Percentiles rank a stretch among this genome's conserved stretches.
phyloP scores from a whole-genome alignment of 2,113 vertebrate genomes.

The Okapia johnstoni region DNA sequence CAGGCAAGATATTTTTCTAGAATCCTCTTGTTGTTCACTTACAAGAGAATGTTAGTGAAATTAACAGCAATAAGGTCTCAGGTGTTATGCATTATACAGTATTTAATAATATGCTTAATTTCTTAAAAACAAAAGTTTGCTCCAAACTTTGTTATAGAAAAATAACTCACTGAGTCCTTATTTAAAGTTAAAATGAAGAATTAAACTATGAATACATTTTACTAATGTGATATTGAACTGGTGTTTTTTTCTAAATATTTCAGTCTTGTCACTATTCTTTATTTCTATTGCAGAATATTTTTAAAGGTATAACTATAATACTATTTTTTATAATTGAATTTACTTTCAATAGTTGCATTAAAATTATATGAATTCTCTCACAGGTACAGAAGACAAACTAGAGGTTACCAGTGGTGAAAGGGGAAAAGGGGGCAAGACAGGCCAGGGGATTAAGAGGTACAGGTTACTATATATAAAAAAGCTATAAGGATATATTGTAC shows the following conservation, averaged over 20 bases:
- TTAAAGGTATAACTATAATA: not conserved
- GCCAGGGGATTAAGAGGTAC: not conserved
- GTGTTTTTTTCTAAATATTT: not conserved
- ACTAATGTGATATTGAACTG: not conserved
- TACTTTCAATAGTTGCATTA: not conserved
- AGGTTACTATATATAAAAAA: not conserved
- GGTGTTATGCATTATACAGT: not conserved
- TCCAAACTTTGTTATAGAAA: not conserved
- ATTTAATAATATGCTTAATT: not conserved
- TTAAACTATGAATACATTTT: not conserved
- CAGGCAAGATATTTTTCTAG: not conserved
- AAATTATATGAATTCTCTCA: not conserved
- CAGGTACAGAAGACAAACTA: not conserved
- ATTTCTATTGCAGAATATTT: not conserved
- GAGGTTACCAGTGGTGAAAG: not conserved
- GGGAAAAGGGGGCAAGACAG: not conserved
- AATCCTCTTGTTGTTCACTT: not conserved
- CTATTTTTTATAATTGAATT: not conserved
- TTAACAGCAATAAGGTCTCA: not conserved
- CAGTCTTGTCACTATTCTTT: not conserved
- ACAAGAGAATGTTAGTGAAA: not conserved
- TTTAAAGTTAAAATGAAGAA: not conserved
- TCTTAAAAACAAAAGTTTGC: not conserved
- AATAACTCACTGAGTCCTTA: not conserved
- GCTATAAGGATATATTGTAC: not conserved